Evolutionary conservation across 2,888 invertebrate genomes (phyloP).

Genomic region (Brenthis ino): DNA sequence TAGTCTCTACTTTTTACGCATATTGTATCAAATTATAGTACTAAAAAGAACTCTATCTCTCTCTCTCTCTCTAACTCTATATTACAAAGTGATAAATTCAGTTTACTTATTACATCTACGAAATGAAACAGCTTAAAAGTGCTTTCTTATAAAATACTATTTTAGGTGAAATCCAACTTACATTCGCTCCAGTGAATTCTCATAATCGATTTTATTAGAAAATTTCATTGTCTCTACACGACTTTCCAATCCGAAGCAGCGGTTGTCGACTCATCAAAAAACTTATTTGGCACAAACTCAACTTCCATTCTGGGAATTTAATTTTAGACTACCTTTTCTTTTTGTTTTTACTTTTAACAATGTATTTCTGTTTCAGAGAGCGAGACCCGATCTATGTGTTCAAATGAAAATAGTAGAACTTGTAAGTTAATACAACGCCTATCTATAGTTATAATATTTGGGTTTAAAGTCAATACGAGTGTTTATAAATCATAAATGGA

Average conservation of each 20-base stretch:
- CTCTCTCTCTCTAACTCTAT: no score
- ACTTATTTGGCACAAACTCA: conserved; percentile 35
- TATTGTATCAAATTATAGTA: not conserved
- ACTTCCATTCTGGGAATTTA: conserved; percentile 31
- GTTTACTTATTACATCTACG: conserved; percentile 6
- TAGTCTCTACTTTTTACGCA: not conserved
- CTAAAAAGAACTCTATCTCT: not conserved
- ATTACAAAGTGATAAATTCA: conserved; percentile 2
- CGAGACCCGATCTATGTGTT: not conserved
- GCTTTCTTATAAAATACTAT: conserved; percentile 21
- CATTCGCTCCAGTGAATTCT: conserved; percentile 27
- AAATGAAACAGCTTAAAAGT: conserved; percentile 14
- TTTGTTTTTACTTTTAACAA: conserved; percentile 20
- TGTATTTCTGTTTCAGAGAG: conserved; percentile 8
- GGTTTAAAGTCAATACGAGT: no score
- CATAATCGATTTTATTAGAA: conserved; percentile 36
- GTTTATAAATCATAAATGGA: no score
- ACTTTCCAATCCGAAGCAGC: conserved; percentile 25
- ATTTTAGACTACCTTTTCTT: conserved; percentile 28
- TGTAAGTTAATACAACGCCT: no score
- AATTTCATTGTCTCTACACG: conserved; percentile 35
- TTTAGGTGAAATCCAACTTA: conserved; percentile 27
- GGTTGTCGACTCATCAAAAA: conserved; percentile 34
- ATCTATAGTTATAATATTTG: no score
- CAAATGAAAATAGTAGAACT: no score